Evolutionary conservation across 2,113 vertebrate genomes (phyloP).

Genomic region (Epinephelus fuscoguttatus): DNA sequence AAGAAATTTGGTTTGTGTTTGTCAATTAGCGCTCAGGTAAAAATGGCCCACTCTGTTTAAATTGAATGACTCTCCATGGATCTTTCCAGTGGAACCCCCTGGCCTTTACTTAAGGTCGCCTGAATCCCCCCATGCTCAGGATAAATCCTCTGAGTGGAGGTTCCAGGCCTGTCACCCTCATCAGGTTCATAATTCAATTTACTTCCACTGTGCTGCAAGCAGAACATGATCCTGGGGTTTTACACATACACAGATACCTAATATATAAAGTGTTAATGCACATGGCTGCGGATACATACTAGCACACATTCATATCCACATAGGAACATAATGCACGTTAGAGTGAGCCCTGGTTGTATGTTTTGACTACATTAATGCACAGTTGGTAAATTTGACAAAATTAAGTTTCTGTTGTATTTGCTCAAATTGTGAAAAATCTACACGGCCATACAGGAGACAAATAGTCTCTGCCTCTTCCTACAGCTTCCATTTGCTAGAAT

Average conservation of each 20-base stretch:
- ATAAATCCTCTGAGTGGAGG: slow-evolving; percentile 61
- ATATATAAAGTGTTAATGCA: slow-evolving; percentile 47
- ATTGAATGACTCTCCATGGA: not conserved
- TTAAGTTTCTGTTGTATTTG: too few relatives aligned
- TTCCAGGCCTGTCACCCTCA: slow-evolving; percentile 52
- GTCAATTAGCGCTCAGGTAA: not conserved
- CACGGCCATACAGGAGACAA: too few relatives aligned
- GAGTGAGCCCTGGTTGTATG: not conserved
- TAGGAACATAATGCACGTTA: slow-evolving; percentile 7
- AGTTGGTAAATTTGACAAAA: too few relatives aligned
- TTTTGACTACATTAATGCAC: not conserved
- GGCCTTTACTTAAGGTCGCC: slow-evolving; percentile 49
- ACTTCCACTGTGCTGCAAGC: slow-evolving; percentile 55
- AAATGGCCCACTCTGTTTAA: not conserved
- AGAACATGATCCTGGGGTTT: slow-evolving; percentile 67
- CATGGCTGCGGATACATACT: slow-evolving; percentile 8
- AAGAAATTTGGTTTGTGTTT: not conserved
- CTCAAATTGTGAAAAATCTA: too few relatives aligned
- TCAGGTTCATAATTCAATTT: slow-evolving; percentile 79
- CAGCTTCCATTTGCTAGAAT: too few relatives aligned
- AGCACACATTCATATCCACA: not conserved
- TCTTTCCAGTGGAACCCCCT: slow-evolving; percentile 53
- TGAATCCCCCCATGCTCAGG: slow-evolving; percentile 45
- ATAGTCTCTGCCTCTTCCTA: too few relatives aligned
- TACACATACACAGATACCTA: slow-evolving; percentile 33